Evolutionary conservation across 2,888 invertebrate genomes (phyloP).

Genomic region (Eubasilissa splendida): DNA sequence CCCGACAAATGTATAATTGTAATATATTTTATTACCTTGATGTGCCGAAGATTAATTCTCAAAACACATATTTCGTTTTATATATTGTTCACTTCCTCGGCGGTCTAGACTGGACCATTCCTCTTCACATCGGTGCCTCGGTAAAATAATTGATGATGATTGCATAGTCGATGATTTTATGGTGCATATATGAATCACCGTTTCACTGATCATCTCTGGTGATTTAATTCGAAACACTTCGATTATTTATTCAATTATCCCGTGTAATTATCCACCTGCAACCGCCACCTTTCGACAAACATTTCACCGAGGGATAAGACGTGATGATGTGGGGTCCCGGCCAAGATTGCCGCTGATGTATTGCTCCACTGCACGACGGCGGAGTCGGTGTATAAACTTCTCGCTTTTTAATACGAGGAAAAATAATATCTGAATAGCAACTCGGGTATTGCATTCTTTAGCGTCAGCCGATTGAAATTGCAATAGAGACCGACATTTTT

Average conservation of each 20-base stretch:
- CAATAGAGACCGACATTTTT: constrained; percentile 14
- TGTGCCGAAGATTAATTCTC: no score
- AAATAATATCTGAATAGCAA: neutral
- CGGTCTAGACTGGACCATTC: no score
- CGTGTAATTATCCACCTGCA: neutral
- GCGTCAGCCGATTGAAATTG: constrained; percentile 5
- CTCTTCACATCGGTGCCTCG: no score
- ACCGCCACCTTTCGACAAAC: constrained; percentile 1
- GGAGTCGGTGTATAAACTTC: neutral
- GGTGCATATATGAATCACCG: no score
- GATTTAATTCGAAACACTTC: neutral
- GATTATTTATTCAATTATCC: constrained; percentile 19
- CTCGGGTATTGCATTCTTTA: constrained; percentile 6
- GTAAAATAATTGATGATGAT: no score
- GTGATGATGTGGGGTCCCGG: constrained; percentile 12
- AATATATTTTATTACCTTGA: no score
- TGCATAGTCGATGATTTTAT: no score
- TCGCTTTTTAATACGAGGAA: neutral
- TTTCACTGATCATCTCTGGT: no score
- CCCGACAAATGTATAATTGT: no score
- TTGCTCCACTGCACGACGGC: neutral
- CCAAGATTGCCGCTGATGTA: constrained; percentile 4
- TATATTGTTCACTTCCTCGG: no score
- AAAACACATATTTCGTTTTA: no score
- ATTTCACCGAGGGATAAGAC: constrained; percentile 16